Evolutionary conservation across 92 coral and sea anemone genomes (phyloP).

Genomic region (Scolanthus callimorphus): DNA sequence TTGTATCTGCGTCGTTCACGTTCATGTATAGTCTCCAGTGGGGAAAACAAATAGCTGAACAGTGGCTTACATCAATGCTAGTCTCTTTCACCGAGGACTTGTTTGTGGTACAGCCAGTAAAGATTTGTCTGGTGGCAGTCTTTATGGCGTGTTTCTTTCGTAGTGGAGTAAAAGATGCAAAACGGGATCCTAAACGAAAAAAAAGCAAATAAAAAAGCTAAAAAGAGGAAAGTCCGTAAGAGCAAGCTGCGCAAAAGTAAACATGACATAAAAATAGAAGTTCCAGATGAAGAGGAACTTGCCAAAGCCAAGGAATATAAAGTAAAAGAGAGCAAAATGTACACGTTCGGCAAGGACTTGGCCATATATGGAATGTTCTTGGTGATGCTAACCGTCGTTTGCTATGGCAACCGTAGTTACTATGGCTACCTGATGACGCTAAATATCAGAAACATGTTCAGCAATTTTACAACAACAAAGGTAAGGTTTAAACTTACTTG

Average conservation of each 20-base stretch:
- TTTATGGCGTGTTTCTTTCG: constrained; percentile 44
- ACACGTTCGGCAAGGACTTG: constrained; percentile 49
- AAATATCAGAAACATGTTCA: constrained; percentile 44
- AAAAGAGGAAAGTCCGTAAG: neutral
- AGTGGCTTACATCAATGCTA: constrained; percentile 83
- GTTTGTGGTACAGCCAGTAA: constrained; percentile 75
- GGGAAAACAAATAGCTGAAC: constrained; percentile 77
- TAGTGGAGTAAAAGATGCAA: neutral
- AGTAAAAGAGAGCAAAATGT: constrained; percentile 68
- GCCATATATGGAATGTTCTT: constrained; percentile 41
- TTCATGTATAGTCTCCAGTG: constrained; percentile 82
- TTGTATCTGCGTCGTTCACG: constrained; percentile 61
- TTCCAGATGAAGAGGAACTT: constrained; percentile 36
- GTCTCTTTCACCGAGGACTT: constrained; percentile 77
- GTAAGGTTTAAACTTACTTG: no score
- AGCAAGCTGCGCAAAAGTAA: neutral
- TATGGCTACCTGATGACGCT: constrained; percentile 70
- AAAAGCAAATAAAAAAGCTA: neutral
- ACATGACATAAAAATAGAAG: constrained; percentile 1
- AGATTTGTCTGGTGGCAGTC: constrained; percentile 61
- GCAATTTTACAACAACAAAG: constrained; percentile 44
- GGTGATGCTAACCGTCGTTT: constrained; percentile 45
- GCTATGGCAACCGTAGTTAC: constrained; percentile 71
- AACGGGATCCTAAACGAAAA: neutral
- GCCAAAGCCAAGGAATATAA: constrained; percentile 49